Evolutionary conservation across 1,140 invertebrate species (phyloP), one percentile per base, ranked within the genome.

Genomic region (Frieseomelitta varia): DNA sequence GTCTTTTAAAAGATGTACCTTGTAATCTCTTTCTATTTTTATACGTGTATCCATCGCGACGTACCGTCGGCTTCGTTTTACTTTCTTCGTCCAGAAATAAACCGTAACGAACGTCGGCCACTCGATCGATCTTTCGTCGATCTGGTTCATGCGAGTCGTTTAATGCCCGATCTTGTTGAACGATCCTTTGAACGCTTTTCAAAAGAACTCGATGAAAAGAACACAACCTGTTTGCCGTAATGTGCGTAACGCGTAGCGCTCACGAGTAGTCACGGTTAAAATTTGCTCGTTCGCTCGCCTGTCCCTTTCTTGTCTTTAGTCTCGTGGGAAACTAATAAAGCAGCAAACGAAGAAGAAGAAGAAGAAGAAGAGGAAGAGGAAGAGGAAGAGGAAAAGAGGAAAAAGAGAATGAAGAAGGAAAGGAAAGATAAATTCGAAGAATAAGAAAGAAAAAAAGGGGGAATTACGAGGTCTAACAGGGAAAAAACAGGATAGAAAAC

Each of bases 1-100:
- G 55, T 85, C 63, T n/a, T 68, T 63, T 58, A 47, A 74, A 84
- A 72, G n/a, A 79, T 51, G 79, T 68, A 61, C 24, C 61, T 30
- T 58, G n/a, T 69, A 79, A 87, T 85, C 74, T 88, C 74, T 79
- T 84, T 82, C 53, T 89, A 90, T 92, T 91, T 91, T 91, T 90
- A 65, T 91, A 91, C 69, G 84, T 86, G 47, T 78, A 76, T 55
- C 51, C 69, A 65, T 74, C 27, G 30, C n/a, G 76, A 47, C 82
- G 51, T 76, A 55, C 8, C 27, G 27, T 69, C 55, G 27, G 65
- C 75, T 84, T 84, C 77, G 39, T 79, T 80, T 73, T 65, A 21
- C 47, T 65, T 51, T 56, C n/a, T 74, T 56, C 79, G 71, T 80
- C 73, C 21, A 53, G 81, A 63, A 81, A 24, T 76, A 47, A 73